Conservation (phyloP, 2,797 vertebrate genomes). For the Platyrinchus mystaceus region DNA sequence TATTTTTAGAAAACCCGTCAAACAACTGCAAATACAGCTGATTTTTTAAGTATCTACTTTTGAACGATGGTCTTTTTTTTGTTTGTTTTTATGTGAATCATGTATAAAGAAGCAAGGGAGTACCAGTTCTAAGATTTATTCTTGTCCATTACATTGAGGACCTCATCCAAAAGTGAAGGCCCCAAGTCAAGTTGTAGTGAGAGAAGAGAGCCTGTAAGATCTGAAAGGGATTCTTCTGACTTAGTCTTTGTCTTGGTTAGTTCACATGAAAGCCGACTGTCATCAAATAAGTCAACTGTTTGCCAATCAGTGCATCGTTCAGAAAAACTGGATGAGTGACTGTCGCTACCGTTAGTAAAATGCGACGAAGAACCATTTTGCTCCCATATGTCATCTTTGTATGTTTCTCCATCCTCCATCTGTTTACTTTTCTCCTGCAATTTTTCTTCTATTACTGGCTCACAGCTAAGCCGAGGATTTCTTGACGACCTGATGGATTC, state of each 20-base stretch:
- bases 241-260: slow-evolving; percentile 84
- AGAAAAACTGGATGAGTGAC: slow-evolving; percentile 85
- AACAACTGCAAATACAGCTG: slow-evolving; percentile 56
- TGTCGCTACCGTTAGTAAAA: slow-evolving; percentile 80
- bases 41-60: slow-evolving; percentile 34
- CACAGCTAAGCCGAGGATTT: slow-evolving; percentile 82
- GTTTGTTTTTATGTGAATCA: slow-evolving; percentile 13
- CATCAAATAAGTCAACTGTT: slow-evolving; percentile 87
- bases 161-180: slow-evolving; percentile 96
- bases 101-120: background rate
- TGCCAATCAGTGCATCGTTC: slow-evolving; percentile 87
- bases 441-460: slow-evolving; percentile 84
- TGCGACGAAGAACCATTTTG: slow-evolving; percentile 75
- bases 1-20: slow-evolving; percentile 73
- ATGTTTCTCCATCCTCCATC: slow-evolving; percentile 76
- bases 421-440: slow-evolving; percentile 81
- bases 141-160: slow-evolving; percentile 98
- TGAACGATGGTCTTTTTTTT: background rate
- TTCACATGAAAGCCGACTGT: slow-evolving; percentile 80
- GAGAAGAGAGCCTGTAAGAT: slow-evolving; percentile 89
- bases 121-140: slow-evolving; percentile 72
- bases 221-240: slow-evolving; percentile 87
- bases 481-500: slow-evolving; percentile 80
- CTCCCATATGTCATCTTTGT: slow-evolving; percentile 76
- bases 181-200: slow-evolving; percentile 96